These are phyloP conservation scores for Adelosebastes latens DNA, from an alignment of 2,797 vertebrate species.

Conservation along the genomic window DNA sequence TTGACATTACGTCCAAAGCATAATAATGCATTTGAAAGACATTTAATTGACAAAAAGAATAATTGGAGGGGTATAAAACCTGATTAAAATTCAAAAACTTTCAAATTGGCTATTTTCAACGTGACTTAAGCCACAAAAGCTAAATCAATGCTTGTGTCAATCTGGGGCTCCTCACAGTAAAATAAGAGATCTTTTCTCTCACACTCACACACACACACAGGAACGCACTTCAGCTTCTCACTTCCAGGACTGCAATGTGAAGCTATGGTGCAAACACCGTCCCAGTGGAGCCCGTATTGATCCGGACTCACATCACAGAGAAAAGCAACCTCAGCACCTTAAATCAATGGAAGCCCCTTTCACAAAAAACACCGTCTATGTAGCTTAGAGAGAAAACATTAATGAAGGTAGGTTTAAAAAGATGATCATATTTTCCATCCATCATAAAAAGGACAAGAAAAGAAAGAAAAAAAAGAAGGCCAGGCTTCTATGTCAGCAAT, in stretches of 20 bases:
- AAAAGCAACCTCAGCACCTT: slow-evolving; percentile 74
- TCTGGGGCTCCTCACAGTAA: background rate
- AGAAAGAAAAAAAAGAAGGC: background rate
- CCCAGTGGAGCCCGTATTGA: slow-evolving; percentile 73
- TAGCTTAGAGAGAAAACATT: slow-evolving; percentile 9
- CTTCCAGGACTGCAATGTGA: slow-evolving; percentile 52
- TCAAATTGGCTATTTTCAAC: background rate
- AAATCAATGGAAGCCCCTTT: slow-evolving; percentile 66
- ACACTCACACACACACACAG: background rate
- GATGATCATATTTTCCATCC: background rate
- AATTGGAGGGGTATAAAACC: background rate
- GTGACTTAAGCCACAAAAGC: background rate
- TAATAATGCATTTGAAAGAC: background rate
- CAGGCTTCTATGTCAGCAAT: background rate
- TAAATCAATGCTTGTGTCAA: background rate
- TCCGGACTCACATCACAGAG: slow-evolving; percentile 68
- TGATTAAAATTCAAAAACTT: background rate
- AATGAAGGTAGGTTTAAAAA: background rate
- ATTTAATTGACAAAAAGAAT: background rate
- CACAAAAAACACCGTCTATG: slow-evolving; percentile 42
- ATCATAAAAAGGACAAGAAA: background rate
- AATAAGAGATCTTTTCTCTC: background rate
- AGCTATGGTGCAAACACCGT: slow-evolving; percentile 49
- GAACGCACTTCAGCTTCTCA: slow-evolving; percentile 25
- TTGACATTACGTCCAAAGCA: background rate